Evolutionary conservation across 2,113 vertebrate species (phyloP), one percentile per base, ranked within the genome.

Genomic region (Labeo catla): DNA sequence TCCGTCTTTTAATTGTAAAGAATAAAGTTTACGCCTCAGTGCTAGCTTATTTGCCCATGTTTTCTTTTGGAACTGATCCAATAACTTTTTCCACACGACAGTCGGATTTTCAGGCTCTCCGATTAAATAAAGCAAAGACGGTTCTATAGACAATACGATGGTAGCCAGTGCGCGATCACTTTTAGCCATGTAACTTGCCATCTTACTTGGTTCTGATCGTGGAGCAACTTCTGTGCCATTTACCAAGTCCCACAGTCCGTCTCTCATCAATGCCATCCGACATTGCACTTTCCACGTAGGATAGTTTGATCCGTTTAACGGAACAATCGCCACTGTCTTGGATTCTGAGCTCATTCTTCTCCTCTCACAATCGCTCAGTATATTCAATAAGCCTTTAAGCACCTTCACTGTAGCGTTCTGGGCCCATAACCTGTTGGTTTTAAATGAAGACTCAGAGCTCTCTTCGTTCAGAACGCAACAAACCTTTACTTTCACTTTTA

Each of bases 391-490:
- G 65, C 28, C 65, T 68, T 68, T 68, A 12, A 68, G 65, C 12
- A 68, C 10, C 10, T 28, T 68, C 65, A 68, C 65, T 68, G 65
- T 68, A 68, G 65, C 65, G 1, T 68, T 36, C 65, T 68, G 65
- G 65, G 65, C 65, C 65, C 65, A 68, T 68, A 68, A 68, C 28
- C 28, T 68, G 65, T 68, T 68, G 65, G 28, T 68, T 68, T 61
- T 61, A 59, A 68, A 68, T 68, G 12, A 68, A 34, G 23, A 68
- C 23, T 36, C 1, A 2, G 28, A 68, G 57, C 52, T 12, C 49
- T 50, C 11, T 50, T 50, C 49, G 10, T 3, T 50, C 49, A 50
- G 49, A 50, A 50, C 2, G 39, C 39, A 39, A 39, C 39, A 39
- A 39, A 39, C 5, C 39, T 39, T 39, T 39, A 28, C 28, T 28